Conservation (phyloP, 2,113 vertebrate species). For the Chloropsis hardwickii region DNA sequence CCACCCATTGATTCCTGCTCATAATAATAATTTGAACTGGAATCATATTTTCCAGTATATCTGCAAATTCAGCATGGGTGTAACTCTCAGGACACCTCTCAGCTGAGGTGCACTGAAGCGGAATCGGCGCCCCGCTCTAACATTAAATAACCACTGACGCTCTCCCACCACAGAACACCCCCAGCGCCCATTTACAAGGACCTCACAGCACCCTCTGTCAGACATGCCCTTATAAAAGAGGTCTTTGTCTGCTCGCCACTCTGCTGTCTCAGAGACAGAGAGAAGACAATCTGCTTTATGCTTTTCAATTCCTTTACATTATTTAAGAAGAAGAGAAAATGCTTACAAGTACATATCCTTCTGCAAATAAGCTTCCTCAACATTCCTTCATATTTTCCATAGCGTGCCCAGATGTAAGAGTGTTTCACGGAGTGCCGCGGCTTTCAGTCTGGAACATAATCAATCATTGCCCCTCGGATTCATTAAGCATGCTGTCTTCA, state of each 20-base stretch:
- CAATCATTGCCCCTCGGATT: constrained; percentile 46
- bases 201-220: not conserved
- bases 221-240: constrained; percentile 28
- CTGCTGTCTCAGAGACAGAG: not conserved
- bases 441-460: constrained; percentile 36
- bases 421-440: constrained; percentile 13
- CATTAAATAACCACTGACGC: not conserved
- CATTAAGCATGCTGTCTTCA: constrained; percentile 58
- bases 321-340: not conserved
- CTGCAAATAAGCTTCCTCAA: constrained; percentile 82
- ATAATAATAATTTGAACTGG: not conserved
- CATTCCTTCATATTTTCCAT: constrained; percentile 74
- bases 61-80: constrained; percentile 19
- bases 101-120: not conserved
- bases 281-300: not conserved
- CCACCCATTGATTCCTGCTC: not conserved
- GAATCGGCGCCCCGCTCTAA: not conserved
- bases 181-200: not conserved
- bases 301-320: not conserved
- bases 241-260: constrained; percentile 40
- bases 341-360: constrained; percentile 81
- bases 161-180: not conserved
- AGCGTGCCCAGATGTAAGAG: constrained; percentile 42
- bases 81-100: not conserved
- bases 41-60: not conserved